These are phyloP conservation scores for Myathropa florea DNA, from an alignment of 2,888 invertebrate species.

Conservation along the genomic window DNA sequence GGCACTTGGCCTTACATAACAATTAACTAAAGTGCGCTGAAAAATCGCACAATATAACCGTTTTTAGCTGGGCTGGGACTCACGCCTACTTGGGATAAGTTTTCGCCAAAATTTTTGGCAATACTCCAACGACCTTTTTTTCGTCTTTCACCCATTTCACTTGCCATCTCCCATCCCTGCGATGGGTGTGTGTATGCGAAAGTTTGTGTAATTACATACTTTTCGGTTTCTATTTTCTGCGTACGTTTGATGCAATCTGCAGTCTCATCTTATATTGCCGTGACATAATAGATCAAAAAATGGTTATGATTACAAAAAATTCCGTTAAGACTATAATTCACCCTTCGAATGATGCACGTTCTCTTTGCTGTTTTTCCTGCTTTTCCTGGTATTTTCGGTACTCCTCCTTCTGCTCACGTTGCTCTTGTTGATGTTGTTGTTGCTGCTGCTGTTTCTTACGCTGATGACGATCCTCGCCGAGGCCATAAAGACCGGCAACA, in stretches of 20 bases:
- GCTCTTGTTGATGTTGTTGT: slow-evolving; percentile 82
- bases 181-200: background rate
- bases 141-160: slow-evolving; percentile 8
- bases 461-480: slow-evolving; percentile 86
- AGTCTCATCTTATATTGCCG: slow-evolving; percentile 43
- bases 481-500: slow-evolving; percentile 89
- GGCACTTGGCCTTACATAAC: slow-evolving; percentile 49
- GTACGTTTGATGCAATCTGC: slow-evolving; percentile 59
- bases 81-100: slow-evolving; percentile 18
- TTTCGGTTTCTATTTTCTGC: slow-evolving; percentile 72
- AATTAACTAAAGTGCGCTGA: slow-evolving; percentile 53
- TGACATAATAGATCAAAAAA: slow-evolving; percentile 41
- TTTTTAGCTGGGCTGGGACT: background rate
- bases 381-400: slow-evolving; percentile 75
- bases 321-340: slow-evolving; percentile 72
- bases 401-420: slow-evolving; percentile 83
- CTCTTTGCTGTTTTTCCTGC: slow-evolving; percentile 74
- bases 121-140: slow-evolving; percentile 46
- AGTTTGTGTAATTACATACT: slow-evolving; percentile 58
- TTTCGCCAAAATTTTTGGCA: slow-evolving; percentile 51
- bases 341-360: slow-evolving; percentile 78
- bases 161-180: slow-evolving; percentile 10
- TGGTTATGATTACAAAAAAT: background rate
- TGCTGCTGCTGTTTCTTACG: slow-evolving; percentile 81
- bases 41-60: slow-evolving; percentile 48